Conservation (phyloP, 2,888 invertebrate species). For the Rhamphomyia laevipes region DNA sequence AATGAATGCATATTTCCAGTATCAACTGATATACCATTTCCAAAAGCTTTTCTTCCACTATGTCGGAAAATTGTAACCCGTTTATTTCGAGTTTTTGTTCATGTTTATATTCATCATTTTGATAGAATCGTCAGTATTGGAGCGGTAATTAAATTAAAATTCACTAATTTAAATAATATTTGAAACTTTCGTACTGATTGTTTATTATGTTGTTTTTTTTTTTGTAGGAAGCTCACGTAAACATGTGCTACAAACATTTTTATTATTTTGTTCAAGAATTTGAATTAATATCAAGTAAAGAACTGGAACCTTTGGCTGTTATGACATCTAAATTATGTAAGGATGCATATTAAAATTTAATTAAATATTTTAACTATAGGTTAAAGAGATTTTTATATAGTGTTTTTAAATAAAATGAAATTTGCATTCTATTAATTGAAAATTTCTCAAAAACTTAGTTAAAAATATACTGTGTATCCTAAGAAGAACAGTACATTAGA, state of each 20-base stretch:
- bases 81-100: conserved; percentile 81
- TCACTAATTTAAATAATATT: conserved; percentile 5
- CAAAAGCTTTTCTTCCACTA: conserved; percentile 63
- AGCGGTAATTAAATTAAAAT: conserved; percentile 53
- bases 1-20: conserved; percentile 78
- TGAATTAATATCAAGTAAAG: conserved; percentile 67
- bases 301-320: conserved; percentile 71
- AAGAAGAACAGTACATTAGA: no score
- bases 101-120: conserved; percentile 91
- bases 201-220: conserved; percentile 8
- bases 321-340: conserved; percentile 64
- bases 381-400: no score
- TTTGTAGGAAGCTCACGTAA: conserved; percentile 68
- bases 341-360: conserved; percentile 27
- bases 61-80: conserved; percentile 82
- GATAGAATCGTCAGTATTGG: conserved; percentile 76
- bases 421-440: no score
- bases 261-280: conserved; percentile 86
- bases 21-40: conserved; percentile 78
- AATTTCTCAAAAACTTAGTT: no score
- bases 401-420: no score
- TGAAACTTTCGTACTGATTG: conserved; percentile 1
- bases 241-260: conserved; percentile 90
- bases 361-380: no score
- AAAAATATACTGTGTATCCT: no score